These are phyloP conservation scores for Ctenochaetus hawaiiensis DNA, from an alignment of 2,797 vertebrate species.

Conservation along the genomic window DNA sequence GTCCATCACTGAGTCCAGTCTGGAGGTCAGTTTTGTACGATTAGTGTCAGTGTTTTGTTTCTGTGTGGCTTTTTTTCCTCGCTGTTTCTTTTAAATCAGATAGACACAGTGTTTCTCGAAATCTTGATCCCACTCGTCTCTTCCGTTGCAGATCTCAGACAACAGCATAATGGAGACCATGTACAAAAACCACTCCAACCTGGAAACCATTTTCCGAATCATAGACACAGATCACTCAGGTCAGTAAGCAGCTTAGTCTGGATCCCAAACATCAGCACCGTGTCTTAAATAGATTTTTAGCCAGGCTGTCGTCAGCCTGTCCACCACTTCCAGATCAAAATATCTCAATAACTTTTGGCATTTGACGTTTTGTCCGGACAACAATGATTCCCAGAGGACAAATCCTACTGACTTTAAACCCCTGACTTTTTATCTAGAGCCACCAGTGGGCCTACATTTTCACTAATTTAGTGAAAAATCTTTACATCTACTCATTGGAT, in stretches of 20 bases:
- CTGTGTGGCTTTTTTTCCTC: background rate
- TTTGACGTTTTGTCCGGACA: background rate
- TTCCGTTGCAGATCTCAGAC: constrained; percentile 80
- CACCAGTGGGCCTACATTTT: background rate
- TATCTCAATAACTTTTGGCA: background rate
- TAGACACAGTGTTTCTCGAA: background rate
- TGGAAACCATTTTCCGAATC: constrained; percentile 96
- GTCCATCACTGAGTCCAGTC: constrained; percentile 86
- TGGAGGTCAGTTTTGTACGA: constrained; percentile 67
- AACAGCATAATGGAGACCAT: constrained; percentile 92
- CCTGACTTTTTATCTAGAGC: background rate
- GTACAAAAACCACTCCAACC: constrained; percentile 93
- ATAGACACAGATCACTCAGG: constrained; percentile 96
- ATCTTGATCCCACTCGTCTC: background rate
- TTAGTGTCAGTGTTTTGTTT: background rate
- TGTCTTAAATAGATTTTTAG: too few species aligned
- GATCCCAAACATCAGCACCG: too few species aligned
- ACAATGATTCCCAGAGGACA: background rate
- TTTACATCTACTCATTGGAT: background rate
- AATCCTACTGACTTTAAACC: background rate
- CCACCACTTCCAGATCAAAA: background rate
- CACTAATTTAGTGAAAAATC: background rate
- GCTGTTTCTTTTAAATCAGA: too few species aligned
- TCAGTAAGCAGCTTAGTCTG: constrained; percentile 67
- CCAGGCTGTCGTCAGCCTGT: background rate